Conservation (phyloP, 2,888 invertebrate genomes). For the Embidobia sp. region DNA sequence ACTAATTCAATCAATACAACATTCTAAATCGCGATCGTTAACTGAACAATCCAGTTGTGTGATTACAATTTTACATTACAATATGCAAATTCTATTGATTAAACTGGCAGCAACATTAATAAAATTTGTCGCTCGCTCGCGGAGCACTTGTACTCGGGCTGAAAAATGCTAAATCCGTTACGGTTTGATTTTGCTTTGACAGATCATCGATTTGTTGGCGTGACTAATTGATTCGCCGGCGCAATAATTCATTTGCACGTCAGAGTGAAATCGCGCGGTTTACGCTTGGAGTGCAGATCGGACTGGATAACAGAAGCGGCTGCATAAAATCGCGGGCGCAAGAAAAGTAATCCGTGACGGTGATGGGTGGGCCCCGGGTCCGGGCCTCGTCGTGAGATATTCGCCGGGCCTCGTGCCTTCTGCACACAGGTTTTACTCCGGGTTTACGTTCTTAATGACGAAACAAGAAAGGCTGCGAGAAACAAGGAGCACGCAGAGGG, state of each 20-base stretch:
- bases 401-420: slow-evolving; percentile 5
- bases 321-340: not conserved
- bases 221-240: slow-evolving; percentile 41
- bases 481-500: slow-evolving; percentile 30
- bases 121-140: not conserved
- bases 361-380: slow-evolving; percentile 15
- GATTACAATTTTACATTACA: no score
- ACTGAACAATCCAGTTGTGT: no score
- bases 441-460: slow-evolving; percentile 52
- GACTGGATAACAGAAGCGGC: slow-evolving; percentile 9
- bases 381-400: not conserved
- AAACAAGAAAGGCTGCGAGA: slow-evolving; percentile 27
- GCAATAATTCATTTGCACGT: slow-evolving; percentile 33
- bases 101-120: no score
- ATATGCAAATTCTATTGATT: no score
- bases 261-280: slow-evolving; percentile 17
- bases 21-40: no score
- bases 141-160: no score
- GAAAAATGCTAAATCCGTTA: slow-evolving; percentile 10
- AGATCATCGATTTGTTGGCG: slow-evolving; percentile 44
- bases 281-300: not conserved
- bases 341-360: slow-evolving; percentile 5
- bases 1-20: no score
- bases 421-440: slow-evolving; percentile 27
- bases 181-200: slow-evolving; percentile 35